A percentile compares a stretch with the other conserved stretches of the same genome.
phyloP scores from a whole-genome alignment of 2,888 invertebrate genomes.

The Apoda limacodes region DNA sequence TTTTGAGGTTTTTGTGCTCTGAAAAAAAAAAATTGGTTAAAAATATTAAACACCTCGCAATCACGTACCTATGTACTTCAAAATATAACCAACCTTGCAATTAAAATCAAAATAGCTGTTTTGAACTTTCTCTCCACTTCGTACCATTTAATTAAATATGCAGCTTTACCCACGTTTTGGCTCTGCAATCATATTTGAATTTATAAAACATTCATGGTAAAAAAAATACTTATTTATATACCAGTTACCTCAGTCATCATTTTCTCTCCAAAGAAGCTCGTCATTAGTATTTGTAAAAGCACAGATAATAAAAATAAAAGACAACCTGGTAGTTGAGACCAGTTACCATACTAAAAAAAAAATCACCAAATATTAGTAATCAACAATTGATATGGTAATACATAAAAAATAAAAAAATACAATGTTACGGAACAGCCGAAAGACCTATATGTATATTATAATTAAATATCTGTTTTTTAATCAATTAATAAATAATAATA shows the following conservation, averaged over 20 bases:
- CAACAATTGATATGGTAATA: too few species aligned
- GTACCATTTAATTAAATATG: constrained; percentile 42
- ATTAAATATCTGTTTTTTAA: too few species aligned
- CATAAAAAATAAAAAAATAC: too few species aligned
- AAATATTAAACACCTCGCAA: too few species aligned
- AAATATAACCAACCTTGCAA: constrained; percentile 46
- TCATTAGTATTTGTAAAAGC: constrained; percentile 44
- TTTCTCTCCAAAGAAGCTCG: constrained; percentile 48
- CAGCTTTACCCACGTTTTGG: constrained; percentile 34
- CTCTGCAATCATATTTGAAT: constrained; percentile 28
- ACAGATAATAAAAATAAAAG: constrained; percentile 39
- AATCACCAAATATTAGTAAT: too few species aligned
- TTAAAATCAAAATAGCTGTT: constrained; percentile 35
- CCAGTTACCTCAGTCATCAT: constrained; percentile 37
- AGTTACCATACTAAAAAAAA: too few species aligned
- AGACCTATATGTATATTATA: too few species aligned
- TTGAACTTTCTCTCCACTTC: constrained; percentile 38
- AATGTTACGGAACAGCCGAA: too few species aligned
- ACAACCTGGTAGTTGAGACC: constrained; percentile 35
- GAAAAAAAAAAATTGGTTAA: constrained; percentile 24
- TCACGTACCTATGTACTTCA: too few species aligned
- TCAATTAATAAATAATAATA: too few species aligned
- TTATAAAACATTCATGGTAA: background rate
- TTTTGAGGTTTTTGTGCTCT: constrained; percentile 38
- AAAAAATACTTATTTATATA: too few species aligned